Percentiles rank a stretch among this genome's conserved stretches.
phyloP scores from a whole-genome alignment of 1,140 invertebrate species.

The Eurosta solidaginis region DNA sequence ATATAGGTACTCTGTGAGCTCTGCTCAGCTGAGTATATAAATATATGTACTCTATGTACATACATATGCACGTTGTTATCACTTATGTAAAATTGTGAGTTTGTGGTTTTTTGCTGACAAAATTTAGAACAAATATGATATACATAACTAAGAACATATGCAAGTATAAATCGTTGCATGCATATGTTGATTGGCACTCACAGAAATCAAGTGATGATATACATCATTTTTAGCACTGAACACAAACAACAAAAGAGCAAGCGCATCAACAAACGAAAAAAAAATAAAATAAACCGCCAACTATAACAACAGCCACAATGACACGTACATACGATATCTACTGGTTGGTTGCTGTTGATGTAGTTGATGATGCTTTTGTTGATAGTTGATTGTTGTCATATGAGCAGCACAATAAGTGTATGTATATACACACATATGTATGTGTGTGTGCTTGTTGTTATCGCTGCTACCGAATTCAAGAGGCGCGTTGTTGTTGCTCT shows the following conservation, averaged over 20 bases:
- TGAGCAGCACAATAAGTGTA: background rate
- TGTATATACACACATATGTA: background rate
- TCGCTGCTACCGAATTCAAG: constrained; percentile 5
- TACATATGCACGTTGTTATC: no score
- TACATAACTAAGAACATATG: no score
- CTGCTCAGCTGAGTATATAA: no score
- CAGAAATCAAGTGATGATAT: constrained; percentile 53
- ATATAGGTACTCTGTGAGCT: no score
- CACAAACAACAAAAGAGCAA: background rate
- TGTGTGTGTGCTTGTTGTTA: background rate
- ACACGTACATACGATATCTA: constrained; percentile 33
- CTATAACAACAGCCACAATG: constrained; percentile 32
- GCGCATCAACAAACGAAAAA: no score
- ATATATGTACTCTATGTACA: no score
- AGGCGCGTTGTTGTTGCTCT: background rate
- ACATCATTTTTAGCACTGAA: constrained; percentile 45
- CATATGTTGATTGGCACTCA: constrained; percentile 26
- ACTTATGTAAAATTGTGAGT: background rate
- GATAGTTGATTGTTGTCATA: constrained; percentile 1
- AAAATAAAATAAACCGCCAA: constrained; percentile 24
- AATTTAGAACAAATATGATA: background rate
- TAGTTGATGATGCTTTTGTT: constrained; percentile 26
- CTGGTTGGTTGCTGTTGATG: constrained; percentile 30
- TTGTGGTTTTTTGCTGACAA: background rate
- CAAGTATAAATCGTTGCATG: background rate